Conservation (phyloP, 2,797 vertebrate species). For the Schizopygopsis pylzovi region DNA sequence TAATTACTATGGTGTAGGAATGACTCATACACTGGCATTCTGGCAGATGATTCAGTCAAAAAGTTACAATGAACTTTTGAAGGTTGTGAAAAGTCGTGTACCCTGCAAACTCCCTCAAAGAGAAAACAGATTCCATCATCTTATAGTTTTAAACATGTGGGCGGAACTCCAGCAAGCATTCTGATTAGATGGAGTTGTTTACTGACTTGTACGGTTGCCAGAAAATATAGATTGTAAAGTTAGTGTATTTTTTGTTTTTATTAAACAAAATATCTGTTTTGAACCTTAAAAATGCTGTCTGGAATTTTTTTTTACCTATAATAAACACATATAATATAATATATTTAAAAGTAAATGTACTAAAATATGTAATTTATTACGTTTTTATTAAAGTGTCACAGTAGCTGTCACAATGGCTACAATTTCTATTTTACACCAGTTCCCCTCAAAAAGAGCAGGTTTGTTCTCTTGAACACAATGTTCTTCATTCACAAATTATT, state of each 20-base stretch:
- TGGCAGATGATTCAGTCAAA: neutral
- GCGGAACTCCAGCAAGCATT: neutral
- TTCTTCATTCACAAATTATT: neutral
- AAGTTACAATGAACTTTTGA: neutral
- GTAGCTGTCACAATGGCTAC: neutral
- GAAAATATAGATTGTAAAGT: neutral
- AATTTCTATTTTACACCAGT: neutral
- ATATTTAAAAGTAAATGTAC: neutral
- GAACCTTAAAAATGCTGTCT: neutral
- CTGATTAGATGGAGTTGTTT: neutral
- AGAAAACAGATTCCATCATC: constrained; percentile 9
- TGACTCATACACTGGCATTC: constrained; percentile 8
- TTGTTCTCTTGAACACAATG: neutral
- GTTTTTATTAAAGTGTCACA: neutral
- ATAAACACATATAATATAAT: neutral
- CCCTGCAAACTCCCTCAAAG: neutral
- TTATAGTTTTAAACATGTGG: neutral
- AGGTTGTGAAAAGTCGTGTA: constrained; percentile 3
- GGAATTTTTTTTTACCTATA: neutral
- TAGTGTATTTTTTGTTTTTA: no score
- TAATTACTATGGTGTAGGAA: neutral
- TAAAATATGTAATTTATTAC: neutral
- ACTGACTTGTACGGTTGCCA: neutral
- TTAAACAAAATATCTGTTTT: no score
- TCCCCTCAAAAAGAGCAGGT: neutral